A percentile compares a stretch with the other conserved stretches of the same genome.
Evolutionary conservation across 2,888 invertebrate species (phyloP).

Genomic region (Mystacides longicornis): DNA sequence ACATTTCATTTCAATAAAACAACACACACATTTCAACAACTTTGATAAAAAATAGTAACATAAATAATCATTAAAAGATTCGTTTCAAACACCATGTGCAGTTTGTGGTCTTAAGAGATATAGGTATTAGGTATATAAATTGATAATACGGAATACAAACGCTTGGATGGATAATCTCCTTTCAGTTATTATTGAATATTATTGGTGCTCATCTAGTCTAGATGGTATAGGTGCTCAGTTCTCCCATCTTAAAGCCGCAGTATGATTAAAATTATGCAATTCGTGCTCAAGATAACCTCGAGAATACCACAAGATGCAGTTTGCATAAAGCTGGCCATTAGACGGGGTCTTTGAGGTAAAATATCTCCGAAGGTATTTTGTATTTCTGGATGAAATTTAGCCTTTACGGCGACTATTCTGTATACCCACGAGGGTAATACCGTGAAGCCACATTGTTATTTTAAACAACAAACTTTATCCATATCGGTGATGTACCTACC

Average conservation of each 20-base stretch:
- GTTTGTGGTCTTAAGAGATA: too few species aligned
- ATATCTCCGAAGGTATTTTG: neutral
- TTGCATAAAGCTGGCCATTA: conserved; percentile 14
- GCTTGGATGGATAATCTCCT: neutral
- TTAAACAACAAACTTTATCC: too few species aligned
- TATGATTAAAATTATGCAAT: conserved; percentile 9
- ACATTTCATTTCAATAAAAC: too few species aligned
- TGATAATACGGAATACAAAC: too few species aligned
- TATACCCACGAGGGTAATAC: neutral
- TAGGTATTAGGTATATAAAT: too few species aligned
- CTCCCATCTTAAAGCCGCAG: neutral
- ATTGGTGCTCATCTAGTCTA: too few species aligned
- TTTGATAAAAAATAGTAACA: too few species aligned
- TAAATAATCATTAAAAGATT: too few species aligned
- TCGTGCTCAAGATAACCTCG: conserved; percentile 2
- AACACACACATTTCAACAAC: too few species aligned
- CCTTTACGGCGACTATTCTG: neutral
- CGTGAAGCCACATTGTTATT: neutral
- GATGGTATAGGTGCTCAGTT: too few species aligned
- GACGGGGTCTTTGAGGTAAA: neutral
- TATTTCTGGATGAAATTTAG: neutral
- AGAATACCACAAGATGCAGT: conserved; percentile 9
- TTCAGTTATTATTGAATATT: neutral
- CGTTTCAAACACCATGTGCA: too few species aligned
- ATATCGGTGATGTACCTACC: too few species aligned